Base-by-base conservation (phyloP, 2,113 vertebrate genomes). In the Engraulis encrasicolus region DNA sequence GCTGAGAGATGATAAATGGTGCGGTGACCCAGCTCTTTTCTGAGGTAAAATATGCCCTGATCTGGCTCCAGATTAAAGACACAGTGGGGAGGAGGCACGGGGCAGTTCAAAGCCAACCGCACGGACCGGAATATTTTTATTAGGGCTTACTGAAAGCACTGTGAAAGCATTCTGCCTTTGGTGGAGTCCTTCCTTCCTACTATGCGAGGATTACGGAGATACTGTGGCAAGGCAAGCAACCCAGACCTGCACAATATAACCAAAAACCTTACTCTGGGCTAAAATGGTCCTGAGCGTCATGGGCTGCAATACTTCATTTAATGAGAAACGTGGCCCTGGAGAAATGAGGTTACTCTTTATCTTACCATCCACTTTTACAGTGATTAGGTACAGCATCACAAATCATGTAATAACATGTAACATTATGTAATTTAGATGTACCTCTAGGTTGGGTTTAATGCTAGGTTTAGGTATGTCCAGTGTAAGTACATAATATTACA, bases 41-140 rank as follows among this genome's bases (percentile, higher is more conserved):
- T 2, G 66, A 74, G 66, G 66, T 74, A 74, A 74, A 74, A 74
- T 74, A 74, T 74, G 66, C 66, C 15, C 66, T 74, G 66, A 74
- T 74, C 66, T 34, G 66, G 66, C 66, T 34, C 34, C 27, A 34
- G 66, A 74, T 74, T 74, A 74, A 36, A 74, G 9, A 15, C 12
- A 4, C 31, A 1, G 12, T 17, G 31, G 66, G 27, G 34, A n/a
- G n/a, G n/a, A n/a, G n/a, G n/a, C n/a, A n/a, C n/a, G 66, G 17
- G 66, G 27, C 27, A 74, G 66, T 74, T 74, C 66, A 74, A 74
- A 74, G 66, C 66, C 9, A 74, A 17, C 66, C 12, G n/a, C n/a
- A n/a, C 27, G 31, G 31, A 31, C 5, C 66, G 27, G 2, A 74
- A 34, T 14, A 17, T 31, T 45, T 45, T 74, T 74, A 74, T 34